phyloP scores from a whole-genome alignment of 2,113 vertebrate genomes.

The Hyperopisus bebe region DNA sequence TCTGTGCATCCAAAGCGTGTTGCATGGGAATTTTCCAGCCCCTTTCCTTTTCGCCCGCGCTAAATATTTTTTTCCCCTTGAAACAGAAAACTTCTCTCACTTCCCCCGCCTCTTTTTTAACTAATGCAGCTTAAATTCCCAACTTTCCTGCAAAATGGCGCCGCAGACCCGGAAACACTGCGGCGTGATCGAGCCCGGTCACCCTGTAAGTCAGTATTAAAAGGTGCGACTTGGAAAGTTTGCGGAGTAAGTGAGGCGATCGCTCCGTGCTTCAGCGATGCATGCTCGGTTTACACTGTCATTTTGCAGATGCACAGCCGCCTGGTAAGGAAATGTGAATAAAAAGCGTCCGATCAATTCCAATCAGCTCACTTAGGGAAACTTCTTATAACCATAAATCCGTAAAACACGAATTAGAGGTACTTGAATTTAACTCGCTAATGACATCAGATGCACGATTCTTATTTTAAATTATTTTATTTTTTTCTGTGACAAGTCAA shows the following conservation, averaged over 20 bases:
- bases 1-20: conserved; percentile 22
- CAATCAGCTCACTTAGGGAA: background rate
- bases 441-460: background rate
- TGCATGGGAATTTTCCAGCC: background rate
- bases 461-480: background rate
- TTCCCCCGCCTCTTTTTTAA: conserved; percentile 29
- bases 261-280: background rate
- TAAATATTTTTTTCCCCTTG: background rate
- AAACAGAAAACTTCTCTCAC: conserved; percentile 28
- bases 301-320: background rate
- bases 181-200: conserved; percentile 51
- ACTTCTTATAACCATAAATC: background rate
- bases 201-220: conserved; percentile 55
- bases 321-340: background rate
- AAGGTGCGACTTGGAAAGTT: background rate
- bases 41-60: background rate
- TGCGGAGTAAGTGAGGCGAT: background rate
- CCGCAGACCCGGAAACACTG: conserved; percentile 41
- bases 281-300: background rate
- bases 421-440: background rate
- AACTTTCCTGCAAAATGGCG: conserved; percentile 76
- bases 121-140: conserved; percentile 45
- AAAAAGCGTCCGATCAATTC: background rate
- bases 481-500: background rate
- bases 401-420: background rate